Conservation (phyloP, 1,140 invertebrate species). For the Proctacanthus coquilletti region DNA sequence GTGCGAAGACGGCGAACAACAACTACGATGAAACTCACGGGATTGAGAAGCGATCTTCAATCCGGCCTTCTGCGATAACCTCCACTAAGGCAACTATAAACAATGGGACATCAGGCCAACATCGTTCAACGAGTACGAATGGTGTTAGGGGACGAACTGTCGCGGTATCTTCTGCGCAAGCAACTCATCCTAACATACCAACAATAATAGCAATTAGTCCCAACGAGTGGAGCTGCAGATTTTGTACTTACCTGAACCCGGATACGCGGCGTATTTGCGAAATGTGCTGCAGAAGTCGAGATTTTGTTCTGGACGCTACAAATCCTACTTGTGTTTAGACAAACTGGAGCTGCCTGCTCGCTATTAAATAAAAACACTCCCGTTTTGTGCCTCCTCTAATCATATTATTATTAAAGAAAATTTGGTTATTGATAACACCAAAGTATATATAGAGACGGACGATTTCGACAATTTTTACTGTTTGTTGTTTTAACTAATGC, state of each 20-base stretch:
- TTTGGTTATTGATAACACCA: too few species aligned
- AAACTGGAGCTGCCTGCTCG: too few species aligned
- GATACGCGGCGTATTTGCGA: constrained; percentile 44
- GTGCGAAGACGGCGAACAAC: not conserved
- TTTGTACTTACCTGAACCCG: constrained; percentile 52
- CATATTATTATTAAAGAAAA: too few species aligned
- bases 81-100: too few species aligned
- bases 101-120: too few species aligned
- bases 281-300: constrained; percentile 47
- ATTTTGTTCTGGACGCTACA: constrained; percentile 21
- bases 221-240: constrained; percentile 44
- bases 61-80: not conserved
- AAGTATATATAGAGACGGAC: too few species aligned
- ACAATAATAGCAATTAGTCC: too few species aligned
- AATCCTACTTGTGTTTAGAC: constrained; percentile 23
- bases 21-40: not conserved
- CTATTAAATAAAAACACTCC: too few species aligned
- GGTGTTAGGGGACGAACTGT: constrained; percentile 3
- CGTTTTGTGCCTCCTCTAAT: too few species aligned
- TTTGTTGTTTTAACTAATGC: too few species aligned
- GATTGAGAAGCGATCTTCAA: not conserved
- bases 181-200: constrained; percentile 21
- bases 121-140: not conserved
- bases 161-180: too few species aligned
- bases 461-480: too few species aligned